Conservation (phyloP, 2,113 vertebrate genomes). For the Rostratula benghalensis region DNA sequence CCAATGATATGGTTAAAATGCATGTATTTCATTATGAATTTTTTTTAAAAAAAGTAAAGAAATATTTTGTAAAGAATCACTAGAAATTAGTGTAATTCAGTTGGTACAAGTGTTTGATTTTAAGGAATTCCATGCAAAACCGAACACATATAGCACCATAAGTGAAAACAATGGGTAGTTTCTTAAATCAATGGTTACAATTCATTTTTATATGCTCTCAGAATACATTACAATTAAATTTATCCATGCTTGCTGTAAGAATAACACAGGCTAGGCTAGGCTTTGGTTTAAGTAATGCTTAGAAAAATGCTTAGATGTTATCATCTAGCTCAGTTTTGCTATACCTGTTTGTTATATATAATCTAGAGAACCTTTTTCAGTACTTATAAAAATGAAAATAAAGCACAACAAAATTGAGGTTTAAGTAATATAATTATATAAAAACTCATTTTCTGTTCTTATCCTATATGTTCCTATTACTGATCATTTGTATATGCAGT, state of each 20-base stretch:
- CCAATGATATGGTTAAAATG: background rate
- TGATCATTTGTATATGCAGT: background rate
- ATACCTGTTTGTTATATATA: background rate
- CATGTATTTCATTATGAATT: background rate
- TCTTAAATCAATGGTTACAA: background rate
- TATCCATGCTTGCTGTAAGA: background rate
- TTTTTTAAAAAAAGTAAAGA: background rate
- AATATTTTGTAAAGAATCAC: background rate
- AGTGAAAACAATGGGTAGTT: background rate
- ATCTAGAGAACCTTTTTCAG: background rate
- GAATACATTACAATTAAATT: background rate
- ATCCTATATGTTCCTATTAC: background rate
- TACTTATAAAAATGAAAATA: background rate
- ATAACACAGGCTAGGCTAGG: no score
- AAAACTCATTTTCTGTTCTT: background rate
- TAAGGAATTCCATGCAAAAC: background rate
- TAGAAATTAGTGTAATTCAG: background rate
- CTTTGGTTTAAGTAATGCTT: background rate
- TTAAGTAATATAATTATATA: background rate
- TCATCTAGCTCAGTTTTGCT: background rate
- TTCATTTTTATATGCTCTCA: background rate
- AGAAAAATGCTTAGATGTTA: background rate
- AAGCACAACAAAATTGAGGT: background rate
- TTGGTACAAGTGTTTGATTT: background rate
- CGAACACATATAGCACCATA: background rate